Evolutionary conservation across 2,888 invertebrate genomes (phyloP).

Genomic region (Drosophila quasianomalipes): DNA sequence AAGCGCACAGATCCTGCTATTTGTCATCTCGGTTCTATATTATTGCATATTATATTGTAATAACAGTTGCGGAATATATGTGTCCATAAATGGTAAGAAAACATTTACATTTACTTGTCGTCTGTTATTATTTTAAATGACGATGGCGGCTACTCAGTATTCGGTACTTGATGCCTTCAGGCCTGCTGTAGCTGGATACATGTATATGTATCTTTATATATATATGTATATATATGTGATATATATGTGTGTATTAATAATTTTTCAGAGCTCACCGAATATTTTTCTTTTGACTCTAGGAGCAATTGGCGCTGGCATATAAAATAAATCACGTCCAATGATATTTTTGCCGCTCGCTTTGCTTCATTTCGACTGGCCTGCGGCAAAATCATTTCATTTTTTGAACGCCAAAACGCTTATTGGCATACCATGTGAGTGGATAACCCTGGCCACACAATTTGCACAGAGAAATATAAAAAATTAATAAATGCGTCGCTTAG

Average conservation of each 20-base stretch:
- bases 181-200: background rate
- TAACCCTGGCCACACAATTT: slow-evolving; percentile 35
- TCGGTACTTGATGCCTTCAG: slow-evolving; percentile 5
- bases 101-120: slow-evolving; percentile 9
- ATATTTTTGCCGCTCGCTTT: slow-evolving; percentile 52
- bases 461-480: background rate
- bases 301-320: slow-evolving; percentile 31
- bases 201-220: too few relatives aligned
- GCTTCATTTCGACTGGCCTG: slow-evolving; percentile 24
- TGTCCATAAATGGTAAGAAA: slow-evolving; percentile 2
- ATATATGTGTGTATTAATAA: background rate
- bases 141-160: background rate
- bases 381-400: slow-evolving; percentile 68
- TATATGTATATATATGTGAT: too few relatives aligned
- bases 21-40: background rate
- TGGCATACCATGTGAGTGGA: slow-evolving; percentile 41
- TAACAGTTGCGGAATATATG: slow-evolving; percentile 19
- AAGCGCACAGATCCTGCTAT: background rate
- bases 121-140: background rate
- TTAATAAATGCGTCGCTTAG: background rate
- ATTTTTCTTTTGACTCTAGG: slow-evolving; percentile 66
- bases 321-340: slow-evolving; percentile 71
- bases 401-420: slow-evolving; percentile 33
- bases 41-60: slow-evolving; percentile 15
- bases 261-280: slow-evolving; percentile 49